Percentiles rank a stretch among this genome's conserved stretches.
phyloP scores from a whole-genome alignment of 2,888 invertebrate genomes.

The Ariolimax columbianus region DNA sequence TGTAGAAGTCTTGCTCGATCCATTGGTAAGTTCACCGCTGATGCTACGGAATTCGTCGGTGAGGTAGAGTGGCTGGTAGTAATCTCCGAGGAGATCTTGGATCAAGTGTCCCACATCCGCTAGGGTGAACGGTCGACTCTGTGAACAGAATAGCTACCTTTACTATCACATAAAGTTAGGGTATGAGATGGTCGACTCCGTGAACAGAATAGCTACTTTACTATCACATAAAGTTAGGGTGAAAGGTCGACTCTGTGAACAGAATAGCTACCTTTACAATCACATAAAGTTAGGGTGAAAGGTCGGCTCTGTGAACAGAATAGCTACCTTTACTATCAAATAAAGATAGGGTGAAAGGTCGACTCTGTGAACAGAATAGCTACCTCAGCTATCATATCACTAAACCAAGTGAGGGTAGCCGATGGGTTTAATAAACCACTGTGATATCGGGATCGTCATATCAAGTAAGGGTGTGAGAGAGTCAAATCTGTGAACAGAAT shows the following conservation, averaged over 20 bases:
- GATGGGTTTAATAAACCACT: too few relatives aligned
- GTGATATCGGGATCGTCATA: too few relatives aligned
- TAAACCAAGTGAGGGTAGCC: too few relatives aligned
- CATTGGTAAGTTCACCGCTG: background rate
- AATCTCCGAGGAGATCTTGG: slow-evolving; percentile 75
- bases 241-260: slow-evolving; percentile 45
- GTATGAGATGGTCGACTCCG: too few relatives aligned
- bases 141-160: background rate
- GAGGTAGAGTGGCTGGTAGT: slow-evolving; percentile 73
- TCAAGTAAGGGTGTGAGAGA: too few relatives aligned
- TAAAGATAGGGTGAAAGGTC: slow-evolving; percentile 60
- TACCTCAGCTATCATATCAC: background rate
- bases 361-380: background rate
- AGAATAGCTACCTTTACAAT: background rate
- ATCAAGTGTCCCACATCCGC: slow-evolving; percentile 73
- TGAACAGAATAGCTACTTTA: too few relatives aligned
- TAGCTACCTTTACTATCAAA: too few relatives aligned
- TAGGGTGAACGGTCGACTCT: slow-evolving; percentile 56
- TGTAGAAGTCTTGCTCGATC: background rate
- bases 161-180: too few relatives aligned
- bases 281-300: too few relatives aligned
- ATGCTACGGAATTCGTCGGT: background rate
- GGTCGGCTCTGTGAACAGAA: too few relatives aligned
- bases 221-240: too few relatives aligned
- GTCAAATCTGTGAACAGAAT: too few relatives aligned